phyloP scores from a whole-genome alignment of 64 coral and sea anemone genomes.

The Porites australiensis region DNA sequence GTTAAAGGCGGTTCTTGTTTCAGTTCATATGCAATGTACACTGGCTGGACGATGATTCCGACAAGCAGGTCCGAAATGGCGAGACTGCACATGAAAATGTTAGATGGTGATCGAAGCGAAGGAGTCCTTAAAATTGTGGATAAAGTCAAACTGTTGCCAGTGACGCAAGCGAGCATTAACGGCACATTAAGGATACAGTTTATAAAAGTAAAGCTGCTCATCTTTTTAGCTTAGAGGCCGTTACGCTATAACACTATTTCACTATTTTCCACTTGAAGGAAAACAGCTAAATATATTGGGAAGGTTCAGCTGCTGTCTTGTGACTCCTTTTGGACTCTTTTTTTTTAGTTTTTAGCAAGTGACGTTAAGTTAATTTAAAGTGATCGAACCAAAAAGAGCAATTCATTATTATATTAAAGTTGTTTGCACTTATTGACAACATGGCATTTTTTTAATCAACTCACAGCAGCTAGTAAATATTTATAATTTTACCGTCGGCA shows the following conservation, averaged over 20 bases:
- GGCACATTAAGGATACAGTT: background rate
- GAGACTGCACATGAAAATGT: slow-evolving; percentile 1
- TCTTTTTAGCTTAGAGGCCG: too few species aligned
- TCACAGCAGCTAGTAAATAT: background rate
- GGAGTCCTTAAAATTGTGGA: background rate
- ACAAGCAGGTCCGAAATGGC: slow-evolving; percentile 18
- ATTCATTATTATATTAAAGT: too few species aligned
- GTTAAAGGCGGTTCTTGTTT: background rate
- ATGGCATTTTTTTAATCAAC: background rate
- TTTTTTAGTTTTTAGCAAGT: too few species aligned
- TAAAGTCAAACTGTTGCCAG: background rate
- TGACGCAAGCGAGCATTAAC: background rate
- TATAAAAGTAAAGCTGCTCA: background rate
- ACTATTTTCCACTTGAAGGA: too few species aligned
- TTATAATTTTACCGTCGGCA: too few species aligned
- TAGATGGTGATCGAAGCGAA: background rate
- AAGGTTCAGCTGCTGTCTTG: too few species aligned
- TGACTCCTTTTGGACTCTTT: too few species aligned
- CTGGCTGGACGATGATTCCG: background rate
- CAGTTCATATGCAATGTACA: background rate
- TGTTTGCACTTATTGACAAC: too few species aligned
- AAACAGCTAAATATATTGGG: too few species aligned
- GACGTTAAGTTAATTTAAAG: too few species aligned
- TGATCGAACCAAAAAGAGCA: too few species aligned
- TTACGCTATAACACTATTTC: too few species aligned